Conservation (phyloP, 2,888 invertebrate genomes). For the Meteorus cinctellus region DNA sequence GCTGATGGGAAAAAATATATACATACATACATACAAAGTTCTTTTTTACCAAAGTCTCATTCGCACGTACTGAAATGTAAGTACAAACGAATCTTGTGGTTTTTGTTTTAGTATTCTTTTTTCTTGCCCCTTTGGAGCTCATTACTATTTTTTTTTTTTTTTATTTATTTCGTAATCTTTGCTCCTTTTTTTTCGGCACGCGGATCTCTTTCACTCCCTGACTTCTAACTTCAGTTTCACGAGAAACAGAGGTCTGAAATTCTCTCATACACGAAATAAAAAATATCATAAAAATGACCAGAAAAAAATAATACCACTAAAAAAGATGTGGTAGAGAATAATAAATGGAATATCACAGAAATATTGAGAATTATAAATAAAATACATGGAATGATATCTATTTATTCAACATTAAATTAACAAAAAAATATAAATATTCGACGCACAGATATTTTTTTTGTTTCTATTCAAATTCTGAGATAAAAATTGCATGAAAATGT, state of each 20-base stretch:
- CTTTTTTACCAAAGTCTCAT: conserved; percentile 34
- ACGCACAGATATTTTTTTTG: neutral
- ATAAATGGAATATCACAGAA: neutral
- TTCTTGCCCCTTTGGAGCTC: too few species aligned
- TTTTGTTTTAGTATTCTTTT: neutral
- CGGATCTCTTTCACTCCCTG: neutral
- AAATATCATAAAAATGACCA: neutral
- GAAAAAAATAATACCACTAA: neutral
- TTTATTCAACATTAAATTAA: too few species aligned
- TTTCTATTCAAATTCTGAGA: neutral
- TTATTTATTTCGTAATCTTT: neutral
- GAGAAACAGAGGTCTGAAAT: neutral
- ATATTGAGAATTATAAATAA: too few species aligned
- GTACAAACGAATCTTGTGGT: conserved; percentile 30
- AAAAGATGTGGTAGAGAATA: neutral
- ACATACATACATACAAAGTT: neutral
- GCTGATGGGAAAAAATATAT: neutral
- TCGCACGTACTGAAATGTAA: conserved; percentile 34
- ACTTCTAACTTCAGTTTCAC: neutral
- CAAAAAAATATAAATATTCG: too few species aligned
- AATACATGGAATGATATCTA: too few species aligned
- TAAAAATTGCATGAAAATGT: neutral
- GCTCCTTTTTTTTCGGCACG: neutral
- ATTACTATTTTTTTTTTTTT: neutral
- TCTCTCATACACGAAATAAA: neutral